These are phyloP conservation scores for Plutella xylostella DNA, from an alignment of 2,888 invertebrate genomes.

Conservation along the genomic window DNA sequence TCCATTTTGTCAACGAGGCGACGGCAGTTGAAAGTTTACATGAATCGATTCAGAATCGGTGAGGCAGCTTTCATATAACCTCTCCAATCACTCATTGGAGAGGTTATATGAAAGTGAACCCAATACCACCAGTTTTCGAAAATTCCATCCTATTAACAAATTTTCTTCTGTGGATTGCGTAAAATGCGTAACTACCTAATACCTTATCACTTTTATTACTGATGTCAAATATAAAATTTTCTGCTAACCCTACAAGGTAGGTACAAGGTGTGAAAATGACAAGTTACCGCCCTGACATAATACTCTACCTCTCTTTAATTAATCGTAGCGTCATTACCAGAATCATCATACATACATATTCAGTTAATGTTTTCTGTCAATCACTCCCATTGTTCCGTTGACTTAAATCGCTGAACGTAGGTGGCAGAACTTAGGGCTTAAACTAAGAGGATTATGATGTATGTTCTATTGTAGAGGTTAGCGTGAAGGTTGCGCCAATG, in stretches of 20 bases:
- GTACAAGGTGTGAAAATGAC: conserved; percentile 56
- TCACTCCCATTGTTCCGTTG: conserved; percentile 46
- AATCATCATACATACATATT: conserved; percentile 48
- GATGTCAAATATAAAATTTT: no score
- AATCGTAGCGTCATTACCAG: conserved; percentile 48
- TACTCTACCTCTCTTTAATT: conserved; percentile 36
- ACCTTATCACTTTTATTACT: no score
- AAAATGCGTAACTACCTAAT: no score
- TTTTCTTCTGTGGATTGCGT: no score
- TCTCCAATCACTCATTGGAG: no score
- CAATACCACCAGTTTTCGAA: no score
- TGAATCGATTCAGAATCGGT: no score
- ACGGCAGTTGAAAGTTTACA: no score
- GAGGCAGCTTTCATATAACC: no score
- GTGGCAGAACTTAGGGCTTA: conserved; percentile 26
- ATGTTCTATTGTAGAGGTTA: background rate
- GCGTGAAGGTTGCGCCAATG: background rate
- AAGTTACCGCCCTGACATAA: conserved; percentile 34
- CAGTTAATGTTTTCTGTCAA: conserved; percentile 48
- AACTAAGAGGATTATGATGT: conserved; percentile 30
- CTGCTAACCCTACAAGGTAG: conserved; percentile 34
- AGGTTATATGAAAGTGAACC: no score
- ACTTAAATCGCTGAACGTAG: conserved; percentile 55
- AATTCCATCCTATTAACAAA: no score
- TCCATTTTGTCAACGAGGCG: no score